Evolutionary conservation across 2,113 vertebrate genomes (phyloP).

Genomic region (Phalacrocorax carbo): DNA sequence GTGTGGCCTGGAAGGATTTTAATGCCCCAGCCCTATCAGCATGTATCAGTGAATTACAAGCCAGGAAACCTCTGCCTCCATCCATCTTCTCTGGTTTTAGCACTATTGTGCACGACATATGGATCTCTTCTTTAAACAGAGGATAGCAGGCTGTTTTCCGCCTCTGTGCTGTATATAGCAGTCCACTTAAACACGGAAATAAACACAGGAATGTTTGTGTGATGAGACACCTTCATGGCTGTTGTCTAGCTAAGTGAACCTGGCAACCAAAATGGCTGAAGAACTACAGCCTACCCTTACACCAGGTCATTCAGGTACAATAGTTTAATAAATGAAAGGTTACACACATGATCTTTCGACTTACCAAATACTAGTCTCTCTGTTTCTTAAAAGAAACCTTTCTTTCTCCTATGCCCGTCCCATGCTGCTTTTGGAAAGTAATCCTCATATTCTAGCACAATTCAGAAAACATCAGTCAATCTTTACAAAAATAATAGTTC

Average conservation of each 20-base stretch:
- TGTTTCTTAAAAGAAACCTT: background rate
- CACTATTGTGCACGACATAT: background rate
- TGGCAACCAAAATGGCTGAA: background rate
- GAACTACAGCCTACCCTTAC: background rate
- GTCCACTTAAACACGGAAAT: background rate
- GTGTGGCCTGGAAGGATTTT: background rate
- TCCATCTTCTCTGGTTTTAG: background rate
- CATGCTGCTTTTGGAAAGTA: background rate
- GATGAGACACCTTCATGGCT: background rate
- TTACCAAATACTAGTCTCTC: background rate
- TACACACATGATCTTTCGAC: background rate
- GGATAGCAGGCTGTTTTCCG: background rate
- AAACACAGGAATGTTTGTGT: background rate
- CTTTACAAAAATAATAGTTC: slow-evolving; percentile 15
- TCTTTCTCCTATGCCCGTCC: background rate
- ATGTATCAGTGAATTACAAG: background rate
- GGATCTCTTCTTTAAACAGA: background rate
- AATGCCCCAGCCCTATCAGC: background rate
- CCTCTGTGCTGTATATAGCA: background rate
- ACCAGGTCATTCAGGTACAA: background rate
- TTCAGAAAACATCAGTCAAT: background rate
- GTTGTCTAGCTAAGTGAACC: background rate
- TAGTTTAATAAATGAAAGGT: background rate
- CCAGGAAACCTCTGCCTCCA: background rate
- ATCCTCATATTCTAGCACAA: background rate